Evolutionary conservation across 2,113 vertebrate species (phyloP), one percentile per base, ranked within the genome.

Genomic region (Alces alces): DNA sequence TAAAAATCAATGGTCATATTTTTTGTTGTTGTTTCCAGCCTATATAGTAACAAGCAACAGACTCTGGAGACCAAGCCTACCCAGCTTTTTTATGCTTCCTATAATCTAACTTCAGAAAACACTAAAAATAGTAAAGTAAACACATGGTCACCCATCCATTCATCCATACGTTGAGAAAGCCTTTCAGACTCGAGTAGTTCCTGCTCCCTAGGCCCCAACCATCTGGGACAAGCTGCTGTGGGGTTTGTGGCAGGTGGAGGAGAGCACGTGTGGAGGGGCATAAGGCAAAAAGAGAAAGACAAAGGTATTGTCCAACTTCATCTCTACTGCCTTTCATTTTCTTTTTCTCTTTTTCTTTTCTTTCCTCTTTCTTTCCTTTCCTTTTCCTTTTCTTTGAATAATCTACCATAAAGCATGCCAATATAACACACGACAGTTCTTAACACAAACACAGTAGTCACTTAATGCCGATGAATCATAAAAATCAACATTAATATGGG

Each of bases 111-210:
- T 91, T 91, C 57, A 96, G 95, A 95, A 80, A 92, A 93, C 76
- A 66, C 54, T 84, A 97, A 97, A 98, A 98, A 98, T 95, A 94
- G 89, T 96, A 93, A 84, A 55, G 61, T 91, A 90, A 97, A 94
- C 94, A 94, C 96, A 95, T 97, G 97, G 60, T 76, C 78, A 93
- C 90, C 64, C 98, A 98, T 97, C 97, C 96, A 92, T 96, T 98
- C 98, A 97, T 60, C 96, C 96, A 96, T 91, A 93, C 27, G 64
- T 25, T 76, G 89, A 98, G 88, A 96, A 91, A 95, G 70, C 12
- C 58, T 86, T 96, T 96, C 82, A 91, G 50, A 94, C 85, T 87
- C 91, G 90, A 91, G 43, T 85, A 57, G 95, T 85, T 89, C 76
- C 30, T n/a, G 23, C 14, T 90, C 43, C 39, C 70, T 15, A 2